These are phyloP conservation scores for Peucedramus taeniatus DNA, from an alignment of 2,113 vertebrate species.

Conservation along the genomic window DNA sequence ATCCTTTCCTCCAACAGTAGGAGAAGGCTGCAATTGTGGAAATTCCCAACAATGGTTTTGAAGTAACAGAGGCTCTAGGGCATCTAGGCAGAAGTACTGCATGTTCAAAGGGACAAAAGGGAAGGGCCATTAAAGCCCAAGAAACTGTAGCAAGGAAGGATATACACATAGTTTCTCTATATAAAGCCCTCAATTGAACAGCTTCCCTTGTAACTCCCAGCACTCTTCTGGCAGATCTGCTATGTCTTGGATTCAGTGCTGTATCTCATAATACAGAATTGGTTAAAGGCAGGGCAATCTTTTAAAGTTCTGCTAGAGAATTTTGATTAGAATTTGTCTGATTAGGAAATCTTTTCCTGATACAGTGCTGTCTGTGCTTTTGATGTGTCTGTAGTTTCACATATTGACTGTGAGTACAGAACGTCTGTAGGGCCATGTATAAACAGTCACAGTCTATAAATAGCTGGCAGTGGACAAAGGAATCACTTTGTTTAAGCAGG, in stretches of 20 bases:
- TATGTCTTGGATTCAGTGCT: background rate
- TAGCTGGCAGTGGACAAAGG: background rate
- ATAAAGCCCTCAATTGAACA: accelerated
- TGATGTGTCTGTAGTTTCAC: background rate
- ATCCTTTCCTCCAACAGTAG: background rate
- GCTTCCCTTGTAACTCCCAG: background rate
- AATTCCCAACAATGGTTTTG: background rate
- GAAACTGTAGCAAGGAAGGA: background rate
- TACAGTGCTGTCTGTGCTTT: background rate
- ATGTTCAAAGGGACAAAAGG: background rate
- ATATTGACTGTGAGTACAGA: background rate
- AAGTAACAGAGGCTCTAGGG: background rate
- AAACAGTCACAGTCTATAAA: background rate
- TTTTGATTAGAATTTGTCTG: background rate
- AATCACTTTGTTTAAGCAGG: background rate
- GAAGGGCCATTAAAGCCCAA: background rate
- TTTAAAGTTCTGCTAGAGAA: background rate
- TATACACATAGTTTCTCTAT: background rate
- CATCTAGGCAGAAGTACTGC: background rate
- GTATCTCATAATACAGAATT: background rate
- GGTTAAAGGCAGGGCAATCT: background rate
- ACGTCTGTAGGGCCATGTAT: background rate
- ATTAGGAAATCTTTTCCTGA: background rate
- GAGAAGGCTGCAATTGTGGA: conserved; percentile 30
- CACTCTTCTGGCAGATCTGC: background rate